These are phyloP conservation scores for Falco cherrug DNA, from an alignment of 2,797 vertebrate genomes.

Conservation along the genomic window DNA sequence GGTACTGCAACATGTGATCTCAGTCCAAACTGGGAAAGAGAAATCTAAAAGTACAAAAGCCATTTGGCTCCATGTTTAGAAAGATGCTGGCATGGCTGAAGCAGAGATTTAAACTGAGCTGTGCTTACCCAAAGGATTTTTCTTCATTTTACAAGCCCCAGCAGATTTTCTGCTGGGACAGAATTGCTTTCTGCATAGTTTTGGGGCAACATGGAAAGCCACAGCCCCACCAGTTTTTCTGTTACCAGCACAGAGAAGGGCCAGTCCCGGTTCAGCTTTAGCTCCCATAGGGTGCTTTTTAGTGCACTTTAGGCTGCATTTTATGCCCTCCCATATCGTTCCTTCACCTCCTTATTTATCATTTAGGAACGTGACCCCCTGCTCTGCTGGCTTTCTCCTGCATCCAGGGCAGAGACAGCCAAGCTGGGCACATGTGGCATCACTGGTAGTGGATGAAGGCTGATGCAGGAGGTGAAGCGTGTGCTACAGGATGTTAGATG, in stretches of 20 bases:
- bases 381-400: background rate
- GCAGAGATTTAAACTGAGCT: background rate
- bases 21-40: background rate
- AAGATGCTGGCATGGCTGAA: background rate
- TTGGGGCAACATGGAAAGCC: background rate
- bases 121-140: slow-evolving; percentile 4
- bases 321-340: background rate
- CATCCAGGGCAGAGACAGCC: background rate
- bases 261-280: background rate
- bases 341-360: background rate
- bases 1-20: background rate
- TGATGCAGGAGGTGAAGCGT: background rate
- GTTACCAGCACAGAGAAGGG: background rate
- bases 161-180: background rate
- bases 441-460: background rate
- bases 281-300: background rate
- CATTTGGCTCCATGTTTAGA: background rate
- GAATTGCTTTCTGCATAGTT: background rate
- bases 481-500: background rate
- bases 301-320: background rate
- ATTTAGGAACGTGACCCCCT: background rate
- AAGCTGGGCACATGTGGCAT: background rate
- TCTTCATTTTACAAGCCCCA: background rate
- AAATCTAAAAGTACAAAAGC: background rate
- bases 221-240: background rate